Percentiles rank a stretch among this genome's conserved stretches.
Evolutionary conservation across 1,140 invertebrate genomes (phyloP).

Genomic region (Phocides pigmalion): DNA sequence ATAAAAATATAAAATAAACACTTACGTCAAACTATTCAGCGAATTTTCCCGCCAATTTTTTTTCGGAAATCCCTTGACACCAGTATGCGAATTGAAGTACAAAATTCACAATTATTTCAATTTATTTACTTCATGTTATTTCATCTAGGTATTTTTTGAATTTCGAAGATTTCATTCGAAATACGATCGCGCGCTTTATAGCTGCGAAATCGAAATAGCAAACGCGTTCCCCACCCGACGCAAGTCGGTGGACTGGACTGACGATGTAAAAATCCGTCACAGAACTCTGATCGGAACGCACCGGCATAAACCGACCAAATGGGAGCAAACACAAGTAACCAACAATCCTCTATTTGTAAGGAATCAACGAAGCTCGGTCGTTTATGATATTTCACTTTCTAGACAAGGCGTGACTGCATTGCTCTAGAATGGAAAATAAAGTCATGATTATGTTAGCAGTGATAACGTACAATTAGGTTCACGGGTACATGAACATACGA

Average conservation of each 20-base stretch:
- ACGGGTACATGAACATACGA: conserved; percentile 25
- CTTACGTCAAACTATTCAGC: conserved; percentile 8
- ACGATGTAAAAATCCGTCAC: conserved; percentile 60
- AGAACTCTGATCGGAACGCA: conserved; percentile 56
- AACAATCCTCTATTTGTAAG: conserved; percentile 38
- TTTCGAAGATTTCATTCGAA: conserved; percentile 30
- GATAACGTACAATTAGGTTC: conserved; percentile 41
- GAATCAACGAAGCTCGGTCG: conserved; percentile 48
- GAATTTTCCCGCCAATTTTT: conserved; percentile 18
- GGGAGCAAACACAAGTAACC: conserved; percentile 48
- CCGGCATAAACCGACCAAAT: conserved; percentile 72
- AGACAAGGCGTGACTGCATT: conserved; percentile 54
- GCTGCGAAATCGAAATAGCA: conserved; percentile 47
- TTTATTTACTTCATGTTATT: conserved; percentile 11
- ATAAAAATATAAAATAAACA: background rate
- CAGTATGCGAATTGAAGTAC: background rate
- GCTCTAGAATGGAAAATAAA: conserved; percentile 54
- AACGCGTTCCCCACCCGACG: conserved; percentile 56
- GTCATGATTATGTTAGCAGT: conserved; percentile 50
- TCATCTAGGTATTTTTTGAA: background rate
- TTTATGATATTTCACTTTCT: conserved; percentile 68
- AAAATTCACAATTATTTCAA: background rate
- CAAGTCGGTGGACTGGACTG: conserved; percentile 65
- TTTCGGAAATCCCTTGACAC: background rate
- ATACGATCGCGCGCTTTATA: conserved; percentile 33